Base-by-base conservation (phyloP, 2,888 invertebrate genomes). In the Portevinia maculata region DNA sequence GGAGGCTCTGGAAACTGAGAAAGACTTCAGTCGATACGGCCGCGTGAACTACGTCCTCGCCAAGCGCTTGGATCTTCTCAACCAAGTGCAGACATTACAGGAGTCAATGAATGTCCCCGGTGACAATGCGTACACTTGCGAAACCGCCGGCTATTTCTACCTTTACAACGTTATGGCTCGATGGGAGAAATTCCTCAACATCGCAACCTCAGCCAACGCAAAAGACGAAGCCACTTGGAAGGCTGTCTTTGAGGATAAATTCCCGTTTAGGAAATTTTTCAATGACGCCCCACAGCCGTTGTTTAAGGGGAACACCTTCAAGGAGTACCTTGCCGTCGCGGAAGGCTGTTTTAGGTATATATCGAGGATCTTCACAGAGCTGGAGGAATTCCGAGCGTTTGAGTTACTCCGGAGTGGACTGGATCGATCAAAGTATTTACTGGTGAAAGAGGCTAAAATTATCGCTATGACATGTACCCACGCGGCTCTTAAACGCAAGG, bases 391-490 rank as follows among this genome's bases (percentile, higher is more conserved):
- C 89, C 93, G 99, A 57, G 99, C 99, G 0, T 99, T 99, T 91
- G 99, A 99, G 90, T 91, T 99, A 85, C 91, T 99, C 6, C 93
- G 99, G 8, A 98, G 97, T 55, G 99, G 99, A 0, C 92, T 98
- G 53, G 99, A 99, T 90, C 93, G 99, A 53, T 98, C 99, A 0
- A 97, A 98, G 88, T 99, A 99, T 91, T 92, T 99, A 70, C 92
- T 99, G 62, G 99, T 99, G 0, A 98, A 98, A 89, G 99, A 99
- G 90, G 99, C 99, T 0, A 99, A 99, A 92, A 98, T 99, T 67
- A 99, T 99, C 86, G 99, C 99, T 0, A 99, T 99, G 99, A 99
- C 99, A 0, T 99, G 99, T 92, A 99, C 99, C 0, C 99, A 99
- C 90, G 99, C 99, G 0, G 99, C 99, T 0, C 92, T 99, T 9